These are phyloP conservation scores for Anhinga anhinga DNA, from an alignment of 2,113 vertebrate genomes.

Conservation along the genomic window DNA sequence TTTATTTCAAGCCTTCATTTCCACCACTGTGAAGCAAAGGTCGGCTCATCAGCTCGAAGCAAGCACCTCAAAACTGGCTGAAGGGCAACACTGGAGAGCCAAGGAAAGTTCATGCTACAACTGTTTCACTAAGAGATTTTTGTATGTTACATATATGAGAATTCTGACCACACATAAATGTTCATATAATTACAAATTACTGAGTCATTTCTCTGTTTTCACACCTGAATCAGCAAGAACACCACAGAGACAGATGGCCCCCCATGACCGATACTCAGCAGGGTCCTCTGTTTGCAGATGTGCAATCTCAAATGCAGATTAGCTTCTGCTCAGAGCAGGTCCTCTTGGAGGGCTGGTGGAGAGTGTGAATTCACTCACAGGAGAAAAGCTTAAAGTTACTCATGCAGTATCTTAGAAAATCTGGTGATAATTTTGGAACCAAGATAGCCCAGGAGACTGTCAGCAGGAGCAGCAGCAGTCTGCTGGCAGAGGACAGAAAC, in stretches of 20 bases:
- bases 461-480: not conserved
- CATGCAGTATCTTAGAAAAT: not conserved
- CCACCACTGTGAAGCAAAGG: not conserved
- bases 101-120: not conserved
- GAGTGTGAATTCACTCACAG: not conserved
- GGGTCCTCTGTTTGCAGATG: not conserved
- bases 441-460: not conserved
- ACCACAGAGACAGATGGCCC: not conserved
- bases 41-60: not conserved
- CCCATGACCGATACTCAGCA: not conserved
- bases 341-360: not conserved
- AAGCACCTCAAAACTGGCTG: not conserved
- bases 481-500: not conserved
- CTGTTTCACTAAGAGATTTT: not conserved
- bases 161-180: not conserved
- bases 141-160: accelerated
- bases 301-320: not conserved
- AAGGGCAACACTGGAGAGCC: not conserved
- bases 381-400: not conserved
- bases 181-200: not conserved
- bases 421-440: not conserved
- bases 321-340: not conserved
- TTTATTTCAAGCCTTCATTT: not conserved
- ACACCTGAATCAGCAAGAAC: not conserved
- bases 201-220: not conserved